Evolutionary conservation across 2,888 invertebrate genomes (phyloP), one percentile per base, ranked within the genome.

Genomic region (Agrotis puta): DNA sequence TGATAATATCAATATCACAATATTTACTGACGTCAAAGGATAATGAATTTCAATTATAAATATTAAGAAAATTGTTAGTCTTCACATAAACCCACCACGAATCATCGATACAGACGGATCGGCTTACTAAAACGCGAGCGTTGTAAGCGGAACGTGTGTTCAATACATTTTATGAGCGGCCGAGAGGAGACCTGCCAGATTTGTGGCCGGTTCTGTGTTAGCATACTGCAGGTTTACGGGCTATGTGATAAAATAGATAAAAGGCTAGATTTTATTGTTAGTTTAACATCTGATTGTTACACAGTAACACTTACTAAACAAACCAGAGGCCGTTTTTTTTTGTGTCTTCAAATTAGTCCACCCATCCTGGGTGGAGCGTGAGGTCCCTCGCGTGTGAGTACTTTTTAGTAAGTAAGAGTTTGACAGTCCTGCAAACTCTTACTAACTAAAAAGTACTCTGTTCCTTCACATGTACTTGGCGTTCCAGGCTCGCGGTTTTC

Each of bases 131-230:
- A 79, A 68, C 71, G 82, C 83, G 73, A 81, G 77, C 81, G 85
- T 78, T 84, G 83, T 92, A 91, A 91, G 92, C 91, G 87, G 75
- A 88, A 90, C 89, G 89, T 87, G 87, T 85, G 90, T 90, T 92
- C 94, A 91, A 94, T 94, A 92, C 91, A 90, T 92, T 95, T 94
- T 94, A 94, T 92, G 92, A 88, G 85, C 70, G 77, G 74, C 27
- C 67, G 59, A 64, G 24, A 64, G 61, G 74, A 54, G 56, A 43
- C 22, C 27, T 43, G 65, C 51, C 63, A 48, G 58, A 59, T 64
- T 50, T 65, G 61, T 53, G 24, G 20, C 50, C 20, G 47, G 20
- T 50, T 53, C 64, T 48, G n/a, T 24, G 53, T 18, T 45, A 39
- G 24, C 43, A 20, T 48, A 43, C 27, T 22, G n/a, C 33, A 68